These are phyloP conservation scores for Mirounga angustirostris DNA, from an alignment of 2,113 vertebrate species.

Conservation along the genomic window DNA sequence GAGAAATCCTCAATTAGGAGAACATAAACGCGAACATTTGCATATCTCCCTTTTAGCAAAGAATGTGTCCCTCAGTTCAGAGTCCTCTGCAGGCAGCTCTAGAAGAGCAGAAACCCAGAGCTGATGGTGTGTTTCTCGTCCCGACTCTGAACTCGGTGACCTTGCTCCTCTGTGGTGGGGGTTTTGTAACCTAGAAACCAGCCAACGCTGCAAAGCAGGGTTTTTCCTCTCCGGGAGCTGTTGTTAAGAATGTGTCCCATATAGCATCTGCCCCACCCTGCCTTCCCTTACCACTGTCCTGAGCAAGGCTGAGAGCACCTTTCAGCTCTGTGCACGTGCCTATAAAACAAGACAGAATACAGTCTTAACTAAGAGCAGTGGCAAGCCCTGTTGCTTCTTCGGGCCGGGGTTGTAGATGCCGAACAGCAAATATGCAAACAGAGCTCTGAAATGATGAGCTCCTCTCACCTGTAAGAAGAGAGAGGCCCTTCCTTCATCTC, in stretches of 20 bases:
- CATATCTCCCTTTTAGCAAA: not conserved
- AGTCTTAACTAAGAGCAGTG: not conserved
- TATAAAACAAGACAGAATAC: not conserved
- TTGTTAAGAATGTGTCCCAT: rapidly evolving
- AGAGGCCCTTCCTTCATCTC: not conserved
- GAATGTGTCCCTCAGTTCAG: not conserved
- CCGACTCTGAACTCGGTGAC: not conserved
- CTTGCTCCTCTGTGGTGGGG: not conserved
- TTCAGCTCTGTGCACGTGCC: not conserved
- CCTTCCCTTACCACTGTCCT: not conserved
- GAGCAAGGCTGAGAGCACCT: not conserved
- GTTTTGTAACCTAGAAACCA: not conserved
- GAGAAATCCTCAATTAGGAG: not conserved
- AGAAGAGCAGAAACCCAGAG: not conserved
- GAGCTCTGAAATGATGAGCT: not conserved
- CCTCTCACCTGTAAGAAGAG: not conserved
- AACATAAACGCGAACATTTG: constrained; percentile 10
- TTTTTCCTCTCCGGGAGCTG: not conserved
- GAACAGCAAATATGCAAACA: rapidly evolving
- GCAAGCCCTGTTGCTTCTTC: not conserved
- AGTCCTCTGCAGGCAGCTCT: not conserved
- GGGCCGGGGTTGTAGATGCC: not conserved
- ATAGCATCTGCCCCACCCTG: not conserved
- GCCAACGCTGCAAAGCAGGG: not conserved
- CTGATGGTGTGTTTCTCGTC: not conserved